These are phyloP conservation scores for Fissipunctia ypsillon DNA, from an alignment of 2,888 invertebrate genomes.

Conservation along the genomic window DNA sequence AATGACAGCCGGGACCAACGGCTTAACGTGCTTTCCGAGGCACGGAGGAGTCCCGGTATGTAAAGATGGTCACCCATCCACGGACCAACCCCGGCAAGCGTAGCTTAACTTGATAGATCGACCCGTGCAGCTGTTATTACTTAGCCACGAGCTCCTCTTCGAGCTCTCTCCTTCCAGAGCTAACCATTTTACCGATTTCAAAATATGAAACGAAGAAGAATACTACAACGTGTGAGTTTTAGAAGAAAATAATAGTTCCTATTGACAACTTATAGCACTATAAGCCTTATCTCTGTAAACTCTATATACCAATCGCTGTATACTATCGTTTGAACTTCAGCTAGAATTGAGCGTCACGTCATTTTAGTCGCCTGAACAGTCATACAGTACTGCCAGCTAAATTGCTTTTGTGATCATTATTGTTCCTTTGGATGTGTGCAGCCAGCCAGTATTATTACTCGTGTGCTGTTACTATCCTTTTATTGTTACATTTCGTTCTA, in stretches of 20 bases:
- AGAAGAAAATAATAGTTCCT: neutral
- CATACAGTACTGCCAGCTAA: conserved; percentile 19
- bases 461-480: neutral
- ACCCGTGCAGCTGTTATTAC: too few relatives aligned
- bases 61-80: too few relatives aligned
- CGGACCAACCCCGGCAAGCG: too few relatives aligned
- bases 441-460: conserved; percentile 4
- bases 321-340: conserved; percentile 21
- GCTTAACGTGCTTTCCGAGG: too few relatives aligned
- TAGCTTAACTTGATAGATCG: too few relatives aligned
- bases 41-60: too few relatives aligned
- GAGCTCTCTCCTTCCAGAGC: too few relatives aligned
- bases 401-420: conserved; percentile 56
- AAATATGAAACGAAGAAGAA: neutral
- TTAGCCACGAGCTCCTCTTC: too few relatives aligned
- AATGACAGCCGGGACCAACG: too few relatives aligned
- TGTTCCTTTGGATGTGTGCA: conserved; percentile 28
- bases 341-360: conserved; percentile 32
- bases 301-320: neutral
- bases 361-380: conserved; percentile 39
- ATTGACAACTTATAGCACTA: neutral
- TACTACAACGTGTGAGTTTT: neutral
- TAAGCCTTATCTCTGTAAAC: neutral
- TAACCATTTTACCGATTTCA: neutral
- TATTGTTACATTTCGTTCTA: neutral